phyloP scores from a whole-genome alignment of 30 jellyfish, hydroid and myxozoan genomes.

The Aurelia sp. region DNA sequence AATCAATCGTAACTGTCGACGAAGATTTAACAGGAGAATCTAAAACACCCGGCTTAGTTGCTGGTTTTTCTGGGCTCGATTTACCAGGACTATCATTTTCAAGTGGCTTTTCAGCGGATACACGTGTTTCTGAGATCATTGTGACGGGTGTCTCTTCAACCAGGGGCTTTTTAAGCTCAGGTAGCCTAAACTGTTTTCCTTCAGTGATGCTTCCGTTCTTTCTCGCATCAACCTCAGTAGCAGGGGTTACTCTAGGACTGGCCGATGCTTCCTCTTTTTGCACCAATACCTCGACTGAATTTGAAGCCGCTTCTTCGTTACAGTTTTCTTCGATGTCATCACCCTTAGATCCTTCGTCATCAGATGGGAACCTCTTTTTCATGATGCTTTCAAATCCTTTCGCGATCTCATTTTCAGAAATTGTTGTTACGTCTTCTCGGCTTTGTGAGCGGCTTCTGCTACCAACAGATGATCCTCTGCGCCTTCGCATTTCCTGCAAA shows the following conservation, averaged over 20 bases:
- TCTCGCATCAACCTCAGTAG: neutral
- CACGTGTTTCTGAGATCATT: neutral
- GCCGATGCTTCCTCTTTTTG: neutral
- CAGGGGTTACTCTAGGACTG: neutral
- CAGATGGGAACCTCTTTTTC: slow-evolving; percentile 43
- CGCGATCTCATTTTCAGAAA: slow-evolving; percentile 38
- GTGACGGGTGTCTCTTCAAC: neutral
- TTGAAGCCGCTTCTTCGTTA: neutral
- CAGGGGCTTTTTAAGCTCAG: neutral
- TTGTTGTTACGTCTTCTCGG: slow-evolving; percentile 1
- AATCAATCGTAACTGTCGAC: neutral
- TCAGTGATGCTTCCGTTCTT: neutral
- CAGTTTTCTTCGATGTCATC: neutral
- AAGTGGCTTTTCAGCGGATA: neutral
- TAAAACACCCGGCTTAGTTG: neutral
- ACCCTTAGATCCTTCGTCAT: neutral
- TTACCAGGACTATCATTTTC: neutral
- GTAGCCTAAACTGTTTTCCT: neutral
- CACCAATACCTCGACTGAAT: neutral
- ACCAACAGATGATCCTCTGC: slow-evolving; percentile 45
- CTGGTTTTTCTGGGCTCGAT: neutral
- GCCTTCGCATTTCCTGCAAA: slow-evolving; percentile 54
- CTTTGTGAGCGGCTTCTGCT: slow-evolving; percentile 57
- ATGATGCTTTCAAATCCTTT: slow-evolving; percentile 61
- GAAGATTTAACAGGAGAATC: neutral